Percentiles rank a stretch among this genome's conserved stretches.
phyloP scores from a whole-genome alignment of 2,888 invertebrate species.

The Tribolium freemani region DNA sequence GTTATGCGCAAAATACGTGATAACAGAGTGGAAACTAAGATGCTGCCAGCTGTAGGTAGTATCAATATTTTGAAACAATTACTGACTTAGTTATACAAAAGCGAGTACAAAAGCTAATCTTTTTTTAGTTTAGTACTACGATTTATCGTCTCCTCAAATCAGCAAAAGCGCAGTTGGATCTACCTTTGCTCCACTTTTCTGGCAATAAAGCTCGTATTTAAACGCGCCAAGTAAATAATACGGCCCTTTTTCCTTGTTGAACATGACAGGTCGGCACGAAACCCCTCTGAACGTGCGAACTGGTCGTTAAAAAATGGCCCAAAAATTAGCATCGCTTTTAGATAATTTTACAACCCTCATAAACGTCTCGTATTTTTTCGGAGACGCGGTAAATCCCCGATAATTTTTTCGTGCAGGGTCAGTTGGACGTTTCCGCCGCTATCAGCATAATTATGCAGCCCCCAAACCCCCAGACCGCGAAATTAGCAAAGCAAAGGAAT shows the following conservation, averaged over 20 bases:
- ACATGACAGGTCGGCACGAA: background rate
- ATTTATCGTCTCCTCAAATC: background rate
- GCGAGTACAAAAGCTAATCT: no score
- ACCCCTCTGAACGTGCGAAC: background rate
- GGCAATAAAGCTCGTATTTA: background rate
- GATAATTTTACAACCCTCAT: conserved; percentile 15
- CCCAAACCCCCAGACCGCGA: no score
- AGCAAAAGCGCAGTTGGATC: background rate
- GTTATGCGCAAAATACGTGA: no score
- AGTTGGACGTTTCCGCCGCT: background rate
- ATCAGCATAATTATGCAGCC: conserved; percentile 13
- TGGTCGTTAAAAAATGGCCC: conserved; percentile 5
- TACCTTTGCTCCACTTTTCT: background rate
- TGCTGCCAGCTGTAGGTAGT: no score
- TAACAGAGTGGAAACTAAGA: no score
- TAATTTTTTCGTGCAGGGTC: conserved; percentile 16
- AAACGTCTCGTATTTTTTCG: conserved; percentile 18
- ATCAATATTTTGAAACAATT: no score
- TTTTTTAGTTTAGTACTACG: background rate
- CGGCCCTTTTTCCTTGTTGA: background rate
- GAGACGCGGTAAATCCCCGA: conserved; percentile 8
- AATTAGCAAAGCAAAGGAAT: no score
- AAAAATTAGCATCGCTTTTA: conserved; percentile 16
- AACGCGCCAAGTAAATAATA: background rate
- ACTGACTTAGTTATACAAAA: no score